Percentiles rank a stretch among this genome's conserved stretches.
Evolutionary conservation across 2,797 vertebrate genomes (phyloP).

Genomic region (Lagocephalus sceleratus): DNA sequence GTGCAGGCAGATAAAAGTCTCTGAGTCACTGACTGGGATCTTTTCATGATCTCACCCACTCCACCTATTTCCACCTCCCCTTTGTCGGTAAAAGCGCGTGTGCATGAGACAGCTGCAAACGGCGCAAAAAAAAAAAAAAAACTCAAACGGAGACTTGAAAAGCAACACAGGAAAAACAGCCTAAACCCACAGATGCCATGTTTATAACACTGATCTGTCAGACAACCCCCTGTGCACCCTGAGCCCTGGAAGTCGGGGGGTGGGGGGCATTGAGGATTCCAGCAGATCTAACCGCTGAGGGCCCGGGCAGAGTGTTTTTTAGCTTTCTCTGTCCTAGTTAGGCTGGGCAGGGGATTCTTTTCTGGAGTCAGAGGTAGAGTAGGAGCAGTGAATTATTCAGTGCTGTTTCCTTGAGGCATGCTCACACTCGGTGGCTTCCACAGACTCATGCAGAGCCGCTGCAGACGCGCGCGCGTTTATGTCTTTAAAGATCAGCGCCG

Average conservation of each 20-base stretch:
- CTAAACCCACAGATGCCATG: too few relatives aligned
- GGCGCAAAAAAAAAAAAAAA: neutral
- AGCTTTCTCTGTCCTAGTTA: constrained; percentile 65
- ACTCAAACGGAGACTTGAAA: too few relatives aligned
- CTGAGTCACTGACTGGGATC: constrained; percentile 61
- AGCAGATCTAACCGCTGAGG: constrained; percentile 39
- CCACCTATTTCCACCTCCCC: constrained; percentile 39
- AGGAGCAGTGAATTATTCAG: constrained; percentile 73
- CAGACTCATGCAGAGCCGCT: constrained; percentile 19
- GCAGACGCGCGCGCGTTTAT: constrained; percentile 10
- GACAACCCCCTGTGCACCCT: neutral
- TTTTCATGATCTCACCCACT: constrained; percentile 57
- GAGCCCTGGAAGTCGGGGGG: constrained; percentile 2
- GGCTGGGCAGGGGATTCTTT: constrained; percentile 40
- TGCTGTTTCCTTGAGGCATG: constrained; percentile 53
- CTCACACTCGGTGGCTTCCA: constrained; percentile 38
- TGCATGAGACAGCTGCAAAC: constrained; percentile 3
- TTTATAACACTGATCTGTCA: too few relatives aligned
- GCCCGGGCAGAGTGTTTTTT: constrained; percentile 42
- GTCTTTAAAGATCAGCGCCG: constrained; percentile 23
- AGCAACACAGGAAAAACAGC: too few relatives aligned
- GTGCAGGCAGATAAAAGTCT: constrained; percentile 57
- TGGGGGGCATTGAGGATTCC: constrained; percentile 28
- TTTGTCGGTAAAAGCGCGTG: constrained; percentile 33
- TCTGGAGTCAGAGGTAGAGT: constrained; percentile 55